Percentiles rank a stretch among this genome's conserved stretches.
Conservation (phyloP, 2,888 invertebrate species). For the Leptopilina myrica region DNA sequence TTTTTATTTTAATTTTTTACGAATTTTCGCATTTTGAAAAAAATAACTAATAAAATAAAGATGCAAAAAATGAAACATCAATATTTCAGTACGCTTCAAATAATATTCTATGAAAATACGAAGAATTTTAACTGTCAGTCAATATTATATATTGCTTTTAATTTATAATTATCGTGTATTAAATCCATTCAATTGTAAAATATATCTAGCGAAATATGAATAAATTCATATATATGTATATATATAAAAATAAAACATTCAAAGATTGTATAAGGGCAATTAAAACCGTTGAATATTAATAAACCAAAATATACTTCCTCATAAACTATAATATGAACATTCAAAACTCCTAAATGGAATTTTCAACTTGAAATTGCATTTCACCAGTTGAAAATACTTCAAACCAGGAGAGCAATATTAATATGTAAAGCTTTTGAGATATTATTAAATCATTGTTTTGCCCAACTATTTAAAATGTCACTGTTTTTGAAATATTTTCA, state of each 20-base stretch:
- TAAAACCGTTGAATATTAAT: slow-evolving; percentile 13
- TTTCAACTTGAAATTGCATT: slow-evolving; percentile 19
- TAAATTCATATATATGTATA: neutral
- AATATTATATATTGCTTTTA: neutral
- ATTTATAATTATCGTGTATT: neutral
- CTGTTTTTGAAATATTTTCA: neutral
- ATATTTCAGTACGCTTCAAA: no score
- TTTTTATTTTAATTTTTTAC: no score
- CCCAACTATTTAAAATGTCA: neutral
- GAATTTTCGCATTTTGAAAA: neutral
- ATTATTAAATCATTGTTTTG: slow-evolving; percentile 12
- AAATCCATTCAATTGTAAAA: neutral
- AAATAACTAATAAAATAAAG: neutral
- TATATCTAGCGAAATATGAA: neutral
- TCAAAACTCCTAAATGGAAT: slow-evolving; percentile 12
- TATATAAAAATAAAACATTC: neutral
- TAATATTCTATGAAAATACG: neutral
- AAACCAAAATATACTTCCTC: slow-evolving; percentile 10
- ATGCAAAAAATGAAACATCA: no score
- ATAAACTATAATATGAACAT: slow-evolving; percentile 13
- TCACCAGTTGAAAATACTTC: slow-evolving; percentile 6
- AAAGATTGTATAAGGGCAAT: slow-evolving; percentile 1
- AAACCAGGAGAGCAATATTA: slow-evolving; percentile 3
- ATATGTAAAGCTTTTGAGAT: slow-evolving; percentile 15
- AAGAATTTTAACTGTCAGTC: neutral